phyloP scores from a whole-genome alignment of 2,888 invertebrate genomes.

The Gandaritis pyraliata region DNA sequence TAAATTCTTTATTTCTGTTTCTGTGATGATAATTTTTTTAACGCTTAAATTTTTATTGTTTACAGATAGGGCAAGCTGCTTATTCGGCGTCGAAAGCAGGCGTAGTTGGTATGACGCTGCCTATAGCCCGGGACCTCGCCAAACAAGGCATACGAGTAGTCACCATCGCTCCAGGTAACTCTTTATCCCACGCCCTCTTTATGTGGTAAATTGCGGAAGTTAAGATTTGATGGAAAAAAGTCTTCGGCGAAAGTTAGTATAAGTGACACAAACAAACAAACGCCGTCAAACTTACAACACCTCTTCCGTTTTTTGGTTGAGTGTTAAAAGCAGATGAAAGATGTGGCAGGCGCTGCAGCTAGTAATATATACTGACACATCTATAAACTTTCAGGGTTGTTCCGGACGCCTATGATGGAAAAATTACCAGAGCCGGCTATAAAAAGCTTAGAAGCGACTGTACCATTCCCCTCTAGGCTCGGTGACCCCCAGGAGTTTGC shows the following conservation, averaged over 20 bases:
- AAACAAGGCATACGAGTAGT: conserved; percentile 91
- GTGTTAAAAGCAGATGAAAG: too few species aligned
- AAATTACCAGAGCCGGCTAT: conserved; percentile 79
- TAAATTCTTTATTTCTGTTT: too few species aligned
- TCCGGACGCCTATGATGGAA: conserved; percentile 83
- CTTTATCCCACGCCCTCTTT: neutral
- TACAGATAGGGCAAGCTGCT: conserved; percentile 96
- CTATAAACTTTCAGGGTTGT: conserved; percentile 78
- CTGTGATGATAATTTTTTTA: too few species aligned
- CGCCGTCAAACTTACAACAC: too few species aligned
- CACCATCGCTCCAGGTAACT: conserved; percentile 90
- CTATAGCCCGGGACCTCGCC: conserved; percentile 96
- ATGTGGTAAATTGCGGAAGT: too few species aligned
- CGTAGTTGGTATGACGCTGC: conserved; percentile 97
- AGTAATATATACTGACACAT: too few species aligned
- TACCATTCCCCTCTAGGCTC: conserved; percentile 83
- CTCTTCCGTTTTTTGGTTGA: too few species aligned
- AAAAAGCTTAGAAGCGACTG: conserved; percentile 69
- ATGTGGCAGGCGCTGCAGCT: too few species aligned
- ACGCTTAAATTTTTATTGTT: conserved; percentile 18
- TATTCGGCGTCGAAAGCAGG: conserved; percentile 98
- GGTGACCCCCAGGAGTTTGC: conserved; percentile 83
- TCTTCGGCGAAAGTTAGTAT: too few species aligned
- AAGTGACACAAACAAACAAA: too few species aligned
- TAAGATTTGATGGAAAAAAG: too few species aligned